These are phyloP conservation scores for Scomberomorus guttatus DNA, from an alignment of 2,797 vertebrate species.

Conservation along the genomic window DNA sequence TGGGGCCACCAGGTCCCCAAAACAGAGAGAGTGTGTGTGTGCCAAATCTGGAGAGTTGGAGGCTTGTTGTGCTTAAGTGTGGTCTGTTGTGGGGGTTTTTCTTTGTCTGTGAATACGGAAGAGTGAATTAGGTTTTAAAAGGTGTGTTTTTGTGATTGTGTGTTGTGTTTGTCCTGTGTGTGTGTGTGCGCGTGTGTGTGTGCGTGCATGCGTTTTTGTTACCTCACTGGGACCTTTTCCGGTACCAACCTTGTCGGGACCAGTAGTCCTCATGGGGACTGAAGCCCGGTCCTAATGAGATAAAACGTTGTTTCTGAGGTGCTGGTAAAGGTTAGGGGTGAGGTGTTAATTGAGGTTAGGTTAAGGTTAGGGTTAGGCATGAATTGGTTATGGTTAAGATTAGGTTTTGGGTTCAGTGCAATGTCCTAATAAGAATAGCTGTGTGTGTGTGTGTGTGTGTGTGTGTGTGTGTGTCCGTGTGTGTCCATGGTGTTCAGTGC, in stretches of 20 bases:
- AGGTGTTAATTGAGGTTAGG: too few relatives aligned
- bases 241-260: too few relatives aligned
- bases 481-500: constrained; percentile 33
- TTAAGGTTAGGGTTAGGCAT: too few relatives aligned
- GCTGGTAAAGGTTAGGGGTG: too few relatives aligned
- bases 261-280: too few relatives aligned
- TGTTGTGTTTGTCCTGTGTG: constrained; percentile 36
- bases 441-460: constrained; percentile 16
- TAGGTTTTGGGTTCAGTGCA: background rate
- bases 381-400: too few relatives aligned
- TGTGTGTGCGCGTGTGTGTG: constrained; percentile 17
- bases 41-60: constrained; percentile 55
- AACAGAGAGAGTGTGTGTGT: constrained; percentile 54
- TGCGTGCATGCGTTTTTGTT: background rate
- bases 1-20: constrained; percentile 68
- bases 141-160: constrained; percentile 34
- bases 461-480: constrained; percentile 27
- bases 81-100: constrained; percentile 33
- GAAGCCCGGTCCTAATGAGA: too few relatives aligned
- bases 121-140: constrained; percentile 49
- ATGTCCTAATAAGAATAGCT: constrained; percentile 2
- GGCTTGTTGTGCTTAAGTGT: constrained; percentile 54
- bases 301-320: too few relatives aligned
- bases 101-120: constrained; percentile 48
- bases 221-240: too few relatives aligned